Conservation (phyloP, 1,140 invertebrate species). For the Papilio dardanus region DNA sequence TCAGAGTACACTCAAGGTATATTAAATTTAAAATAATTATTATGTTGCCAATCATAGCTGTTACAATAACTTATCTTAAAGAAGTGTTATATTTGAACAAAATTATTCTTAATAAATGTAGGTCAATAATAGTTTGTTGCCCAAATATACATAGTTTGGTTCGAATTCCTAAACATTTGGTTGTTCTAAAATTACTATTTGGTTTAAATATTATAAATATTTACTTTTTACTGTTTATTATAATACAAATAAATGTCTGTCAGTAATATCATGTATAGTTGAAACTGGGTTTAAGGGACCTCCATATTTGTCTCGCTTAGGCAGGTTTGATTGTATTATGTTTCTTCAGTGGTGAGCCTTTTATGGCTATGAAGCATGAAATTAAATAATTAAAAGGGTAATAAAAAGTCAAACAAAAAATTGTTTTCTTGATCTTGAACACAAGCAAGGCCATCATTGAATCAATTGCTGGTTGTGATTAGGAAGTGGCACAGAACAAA, state of each 20-base stretch:
- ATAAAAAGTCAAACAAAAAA: background rate
- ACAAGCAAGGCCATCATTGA: background rate
- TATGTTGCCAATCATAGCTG: background rate
- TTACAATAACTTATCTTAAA: background rate
- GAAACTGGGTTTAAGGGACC: too few relatives aligned
- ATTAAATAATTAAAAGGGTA: background rate
- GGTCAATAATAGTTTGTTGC: background rate
- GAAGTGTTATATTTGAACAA: too few relatives aligned
- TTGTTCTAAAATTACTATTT: too few relatives aligned
- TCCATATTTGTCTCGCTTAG: too few relatives aligned
- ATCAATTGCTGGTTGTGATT: background rate
- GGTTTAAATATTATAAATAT: too few relatives aligned
- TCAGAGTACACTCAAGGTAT: conserved; percentile 93
- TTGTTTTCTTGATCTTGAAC: background rate
- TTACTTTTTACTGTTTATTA: too few relatives aligned
- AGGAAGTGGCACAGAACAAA: background rate
- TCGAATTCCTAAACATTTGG: too few relatives aligned
- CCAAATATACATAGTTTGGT: too few relatives aligned
- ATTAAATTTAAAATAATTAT: conserved; percentile 10
- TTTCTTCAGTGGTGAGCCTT: too few relatives aligned
- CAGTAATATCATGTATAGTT: too few relatives aligned
- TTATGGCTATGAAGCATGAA: background rate
- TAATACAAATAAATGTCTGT: too few relatives aligned
- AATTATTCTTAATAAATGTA: background rate
- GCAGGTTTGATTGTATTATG: too few relatives aligned